These are phyloP conservation scores for Polyodon spathula DNA, from an alignment of 2,113 vertebrate species.

Conservation along the genomic window DNA sequence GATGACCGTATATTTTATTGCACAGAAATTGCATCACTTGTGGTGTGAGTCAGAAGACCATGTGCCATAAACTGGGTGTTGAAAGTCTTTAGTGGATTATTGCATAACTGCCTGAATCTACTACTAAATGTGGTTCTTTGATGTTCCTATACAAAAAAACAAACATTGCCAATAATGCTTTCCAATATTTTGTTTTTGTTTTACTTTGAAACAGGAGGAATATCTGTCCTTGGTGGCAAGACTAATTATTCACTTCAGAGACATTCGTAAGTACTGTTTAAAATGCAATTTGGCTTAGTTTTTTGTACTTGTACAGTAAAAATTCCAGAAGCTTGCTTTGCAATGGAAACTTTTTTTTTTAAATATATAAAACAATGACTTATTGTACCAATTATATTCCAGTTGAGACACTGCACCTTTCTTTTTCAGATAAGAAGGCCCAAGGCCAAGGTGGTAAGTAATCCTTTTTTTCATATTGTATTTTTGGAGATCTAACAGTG, in stretches of 20 bases:
- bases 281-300: neutral
- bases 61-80: neutral
- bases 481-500: no score
- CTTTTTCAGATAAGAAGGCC: slow-evolving; percentile 57
- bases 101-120: neutral
- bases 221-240: slow-evolving; percentile 93
- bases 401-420: slow-evolving; percentile 8
- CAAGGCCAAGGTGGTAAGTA: slow-evolving; percentile 45
- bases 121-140: no score
- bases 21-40: no score
- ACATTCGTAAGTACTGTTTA: slow-evolving; percentile 88
- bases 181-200: slow-evolving; percentile 18
- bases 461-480: neutral
- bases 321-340: no score
- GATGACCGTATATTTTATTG: no score
- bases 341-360: neutral
- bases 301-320: no score
- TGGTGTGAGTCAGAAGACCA: no score
- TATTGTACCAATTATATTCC: neutral
- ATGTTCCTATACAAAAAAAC: no score
- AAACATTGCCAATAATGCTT: no score
- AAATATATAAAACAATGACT: neutral
- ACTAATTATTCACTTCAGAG: slow-evolving; percentile 94
- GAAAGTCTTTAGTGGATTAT: neutral
- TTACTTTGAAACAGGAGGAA: slow-evolving; percentile 69